Evolutionary conservation across 2,888 invertebrate genomes (phyloP).

Genomic region (Cremastobaeus sp.): DNA sequence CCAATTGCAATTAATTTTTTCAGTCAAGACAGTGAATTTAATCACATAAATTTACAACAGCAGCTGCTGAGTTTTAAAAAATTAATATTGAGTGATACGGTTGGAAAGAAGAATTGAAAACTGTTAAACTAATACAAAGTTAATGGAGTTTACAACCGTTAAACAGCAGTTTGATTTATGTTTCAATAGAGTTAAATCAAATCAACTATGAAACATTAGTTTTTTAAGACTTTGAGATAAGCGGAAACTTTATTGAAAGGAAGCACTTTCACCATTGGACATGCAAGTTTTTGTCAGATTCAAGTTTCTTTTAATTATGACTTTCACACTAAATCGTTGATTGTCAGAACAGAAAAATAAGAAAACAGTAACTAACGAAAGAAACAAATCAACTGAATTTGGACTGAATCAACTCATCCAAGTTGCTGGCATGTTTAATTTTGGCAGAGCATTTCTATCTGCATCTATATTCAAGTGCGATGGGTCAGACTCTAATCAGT

Average conservation of each 20-base stretch:
- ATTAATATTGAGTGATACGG: too few relatives aligned
- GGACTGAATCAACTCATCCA: too few relatives aligned
- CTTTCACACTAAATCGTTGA: slow-evolving; percentile 9
- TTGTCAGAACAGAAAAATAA: background rate
- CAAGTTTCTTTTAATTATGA: slow-evolving; percentile 31
- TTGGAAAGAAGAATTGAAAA: too few relatives aligned
- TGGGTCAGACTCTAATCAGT: background rate
- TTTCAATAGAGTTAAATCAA: background rate
- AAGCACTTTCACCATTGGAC: slow-evolving; percentile 11
- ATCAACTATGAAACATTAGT: slow-evolving; percentile 7
- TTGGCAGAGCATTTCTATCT: background rate
- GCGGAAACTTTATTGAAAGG: background rate
- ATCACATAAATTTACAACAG: too few relatives aligned
- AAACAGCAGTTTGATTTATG: too few relatives aligned
- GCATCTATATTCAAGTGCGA: background rate
- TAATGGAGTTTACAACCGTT: too few relatives aligned
- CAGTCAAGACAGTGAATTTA: too few relatives aligned
- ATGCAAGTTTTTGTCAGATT: background rate
- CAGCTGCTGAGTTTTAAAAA: too few relatives aligned
- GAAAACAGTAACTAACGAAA: background rate
- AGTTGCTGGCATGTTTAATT: too few relatives aligned
- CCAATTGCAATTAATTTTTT: too few relatives aligned
- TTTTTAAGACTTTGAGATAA: background rate
- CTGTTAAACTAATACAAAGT: too few relatives aligned
- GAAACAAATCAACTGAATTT: background rate